phyloP scores from a whole-genome alignment of 2,113 vertebrate genomes.

The Vicugna pacos region DNA sequence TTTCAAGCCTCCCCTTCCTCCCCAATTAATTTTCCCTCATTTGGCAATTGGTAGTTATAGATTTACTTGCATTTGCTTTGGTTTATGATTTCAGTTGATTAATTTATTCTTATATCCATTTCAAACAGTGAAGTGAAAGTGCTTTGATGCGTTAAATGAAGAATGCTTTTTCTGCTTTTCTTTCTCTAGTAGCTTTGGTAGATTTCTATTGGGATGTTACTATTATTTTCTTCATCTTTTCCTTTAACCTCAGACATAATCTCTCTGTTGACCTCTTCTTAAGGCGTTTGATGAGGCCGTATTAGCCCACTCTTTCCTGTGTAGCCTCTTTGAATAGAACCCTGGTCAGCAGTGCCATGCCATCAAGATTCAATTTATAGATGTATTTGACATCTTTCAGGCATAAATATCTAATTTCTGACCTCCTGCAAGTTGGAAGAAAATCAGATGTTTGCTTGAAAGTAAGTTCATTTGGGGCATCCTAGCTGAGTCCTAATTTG shows the following conservation, averaged over 20 bases:
- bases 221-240: not conserved
- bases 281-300: not conserved
- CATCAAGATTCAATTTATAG: not conserved
- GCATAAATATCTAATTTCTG: slow-evolving; percentile 41
- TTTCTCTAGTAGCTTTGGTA: not conserved
- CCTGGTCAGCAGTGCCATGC: not conserved
- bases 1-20: not conserved
- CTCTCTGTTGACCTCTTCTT: not conserved
- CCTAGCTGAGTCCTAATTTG: not conserved
- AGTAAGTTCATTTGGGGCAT: not conserved
- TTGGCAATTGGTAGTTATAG: not conserved
- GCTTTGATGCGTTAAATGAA: not conserved
- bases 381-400: slow-evolving; percentile 25
- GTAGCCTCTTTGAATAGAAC: not conserved
- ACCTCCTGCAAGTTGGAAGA: not conserved
- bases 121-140: not conserved
- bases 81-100: slow-evolving; percentile 32
- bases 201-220: not conserved
- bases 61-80: slow-evolving; percentile 48
- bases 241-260: not conserved
- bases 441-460: slow-evolving; percentile 29
- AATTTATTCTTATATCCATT: slow-evolving; percentile 1
- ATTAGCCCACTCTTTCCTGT: not conserved
- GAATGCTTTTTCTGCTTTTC: not conserved
- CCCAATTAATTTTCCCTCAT: not conserved